Percentiles rank a stretch among this genome's conserved stretches.
phyloP scores from a whole-genome alignment of 2,888 invertebrate genomes.

The Caenorhabditis sp. region DNA sequence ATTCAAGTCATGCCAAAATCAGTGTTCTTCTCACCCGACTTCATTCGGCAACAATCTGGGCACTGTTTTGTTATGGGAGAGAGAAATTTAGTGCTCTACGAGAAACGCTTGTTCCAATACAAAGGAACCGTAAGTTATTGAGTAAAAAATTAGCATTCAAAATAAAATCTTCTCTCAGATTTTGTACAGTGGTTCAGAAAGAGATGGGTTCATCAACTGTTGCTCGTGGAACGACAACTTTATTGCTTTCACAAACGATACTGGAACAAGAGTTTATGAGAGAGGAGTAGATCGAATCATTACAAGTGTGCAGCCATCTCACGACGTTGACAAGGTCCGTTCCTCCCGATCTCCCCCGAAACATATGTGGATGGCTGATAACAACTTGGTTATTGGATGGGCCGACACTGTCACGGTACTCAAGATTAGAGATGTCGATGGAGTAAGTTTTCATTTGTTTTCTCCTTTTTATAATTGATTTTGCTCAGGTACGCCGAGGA shows the following conservation, averaged over 20 bases:
- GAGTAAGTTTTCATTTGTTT: slow-evolving; percentile 24
- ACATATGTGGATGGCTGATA: slow-evolving; percentile 74
- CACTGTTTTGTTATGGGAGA: slow-evolving; percentile 78
- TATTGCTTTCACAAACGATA: slow-evolving; percentile 83
- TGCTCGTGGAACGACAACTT: slow-evolving; percentile 75
- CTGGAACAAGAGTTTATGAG: slow-evolving; percentile 81
- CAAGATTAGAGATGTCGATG: slow-evolving; percentile 51
- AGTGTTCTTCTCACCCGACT: slow-evolving; percentile 77
- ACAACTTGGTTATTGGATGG: slow-evolving; percentile 81
- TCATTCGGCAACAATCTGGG: slow-evolving; percentile 61
- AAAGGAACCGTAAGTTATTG: slow-evolving; percentile 63
- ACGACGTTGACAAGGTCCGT: slow-evolving; percentile 73
- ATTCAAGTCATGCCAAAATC: slow-evolving; percentile 72
- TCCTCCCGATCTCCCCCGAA: slow-evolving; percentile 76
- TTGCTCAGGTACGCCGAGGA: slow-evolving; percentile 44
- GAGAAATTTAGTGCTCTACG: slow-evolving; percentile 76
- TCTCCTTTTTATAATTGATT: slow-evolving; percentile 11
- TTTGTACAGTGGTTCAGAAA: slow-evolving; percentile 78
- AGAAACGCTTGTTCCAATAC: slow-evolving; percentile 77
- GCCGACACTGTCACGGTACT: slow-evolving; percentile 78
- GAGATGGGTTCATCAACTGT: slow-evolving; percentile 80
- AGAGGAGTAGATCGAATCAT: slow-evolving; percentile 67
- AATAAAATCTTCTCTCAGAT: slow-evolving; percentile 64
- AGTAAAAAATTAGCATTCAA: background rate
- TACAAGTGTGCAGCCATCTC: slow-evolving; percentile 76